Evolutionary conservation across 2,888 invertebrate species (phyloP).

Genomic region (Blera fallax): DNA sequence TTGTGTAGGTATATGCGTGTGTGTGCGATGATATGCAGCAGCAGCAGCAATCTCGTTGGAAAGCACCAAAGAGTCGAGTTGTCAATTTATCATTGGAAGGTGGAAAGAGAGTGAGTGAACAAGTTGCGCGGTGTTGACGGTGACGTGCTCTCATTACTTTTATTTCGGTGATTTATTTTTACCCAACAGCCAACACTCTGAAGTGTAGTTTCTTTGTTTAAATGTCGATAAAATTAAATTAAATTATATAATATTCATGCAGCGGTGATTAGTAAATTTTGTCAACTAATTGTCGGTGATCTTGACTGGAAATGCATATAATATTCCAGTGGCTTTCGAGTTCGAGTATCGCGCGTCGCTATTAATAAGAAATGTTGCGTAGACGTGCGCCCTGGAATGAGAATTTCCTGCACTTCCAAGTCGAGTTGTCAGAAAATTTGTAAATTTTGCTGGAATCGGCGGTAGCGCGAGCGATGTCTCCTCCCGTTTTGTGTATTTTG

Average conservation of each 20-base stretch:
- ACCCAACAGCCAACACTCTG: neutral
- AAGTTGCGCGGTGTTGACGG: slow-evolving; percentile 13
- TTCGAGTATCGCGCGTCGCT: slow-evolving; percentile 70
- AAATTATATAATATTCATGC: slow-evolving; percentile 35
- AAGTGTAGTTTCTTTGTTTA: slow-evolving; percentile 1
- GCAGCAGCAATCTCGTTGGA: slow-evolving; percentile 26
- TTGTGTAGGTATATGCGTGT: neutral
- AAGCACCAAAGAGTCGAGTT: slow-evolving; percentile 66
- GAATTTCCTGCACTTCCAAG: slow-evolving; percentile 62
- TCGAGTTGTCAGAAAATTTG: slow-evolving; percentile 69
- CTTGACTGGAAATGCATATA: slow-evolving; percentile 46
- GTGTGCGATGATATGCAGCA: slow-evolving; percentile 9
- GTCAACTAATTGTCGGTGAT: slow-evolving; percentile 15
- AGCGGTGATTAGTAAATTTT: neutral
- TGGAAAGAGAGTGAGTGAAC: slow-evolving; percentile 1
- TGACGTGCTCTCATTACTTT: slow-evolving; percentile 43
- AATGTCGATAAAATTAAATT: slow-evolving; percentile 12
- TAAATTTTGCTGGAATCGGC: slow-evolving; percentile 59
- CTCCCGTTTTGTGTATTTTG: slow-evolving; percentile 34
- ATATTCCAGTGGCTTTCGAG: slow-evolving; percentile 59
- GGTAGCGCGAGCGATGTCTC: slow-evolving; percentile 46
- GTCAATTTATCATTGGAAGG: slow-evolving; percentile 62
- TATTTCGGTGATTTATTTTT: slow-evolving; percentile 28
- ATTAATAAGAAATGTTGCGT: slow-evolving; percentile 55
- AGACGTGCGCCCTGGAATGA: slow-evolving; percentile 49